These are phyloP conservation scores for Himalopsyche kuldschensis DNA, from an alignment of 2,888 invertebrate species.

Conservation along the genomic window DNA sequence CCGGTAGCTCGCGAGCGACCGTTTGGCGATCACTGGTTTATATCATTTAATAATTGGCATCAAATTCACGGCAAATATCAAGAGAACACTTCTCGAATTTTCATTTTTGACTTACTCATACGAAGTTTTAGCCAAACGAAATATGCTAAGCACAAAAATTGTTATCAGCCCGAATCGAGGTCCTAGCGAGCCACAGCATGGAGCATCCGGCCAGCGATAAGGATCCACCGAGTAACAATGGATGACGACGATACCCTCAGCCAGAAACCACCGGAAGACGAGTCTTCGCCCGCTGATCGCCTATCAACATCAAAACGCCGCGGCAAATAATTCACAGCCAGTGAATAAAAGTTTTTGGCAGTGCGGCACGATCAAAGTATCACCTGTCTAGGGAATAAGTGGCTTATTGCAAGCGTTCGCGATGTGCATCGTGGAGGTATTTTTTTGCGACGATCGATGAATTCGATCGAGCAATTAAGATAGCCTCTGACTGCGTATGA, in stretches of 20 bases:
- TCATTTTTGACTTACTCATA: not conserved
- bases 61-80: too few relatives aligned
- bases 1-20: too few relatives aligned
- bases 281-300: not conserved
- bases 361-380: conserved; percentile 9
- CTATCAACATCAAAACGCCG: not conserved
- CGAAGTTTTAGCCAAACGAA: not conserved
- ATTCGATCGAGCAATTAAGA: not conserved
- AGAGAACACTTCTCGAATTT: not conserved
- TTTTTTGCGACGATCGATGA: not conserved
- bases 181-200: not conserved
- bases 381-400: not conserved
- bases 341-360: conserved; percentile 19
- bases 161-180: conserved; percentile 1
- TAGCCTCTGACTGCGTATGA: not conserved
- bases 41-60: too few relatives aligned
- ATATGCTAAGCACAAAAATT: not conserved
- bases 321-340: not conserved
- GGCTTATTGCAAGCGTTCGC: not conserved
- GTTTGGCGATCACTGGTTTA: too few relatives aligned
- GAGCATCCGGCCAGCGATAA: conserved; percentile 7
- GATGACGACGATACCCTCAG: conserved; percentile 4
- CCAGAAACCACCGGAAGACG: conserved; percentile 17
- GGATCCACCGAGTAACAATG: conserved; percentile 12
- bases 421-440: not conserved